Evolutionary conservation across 1,140 invertebrate species (phyloP).

Genomic region (Drosophila bipectinata): DNA sequence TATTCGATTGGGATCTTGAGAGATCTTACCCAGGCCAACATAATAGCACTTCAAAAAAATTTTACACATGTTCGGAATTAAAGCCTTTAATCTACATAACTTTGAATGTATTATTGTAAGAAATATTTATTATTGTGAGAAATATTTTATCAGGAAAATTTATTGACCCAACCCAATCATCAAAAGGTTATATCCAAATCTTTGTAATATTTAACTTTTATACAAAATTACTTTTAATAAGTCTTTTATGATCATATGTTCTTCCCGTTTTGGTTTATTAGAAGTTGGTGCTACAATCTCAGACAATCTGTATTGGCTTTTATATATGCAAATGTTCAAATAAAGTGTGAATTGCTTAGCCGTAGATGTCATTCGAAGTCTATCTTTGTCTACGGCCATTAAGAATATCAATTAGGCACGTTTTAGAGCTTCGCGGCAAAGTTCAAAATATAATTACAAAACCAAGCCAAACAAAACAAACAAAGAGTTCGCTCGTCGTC

Average conservation of each 20-base stretch:
- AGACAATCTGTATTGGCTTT: constrained; percentile 57
- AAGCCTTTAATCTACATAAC: too few species aligned
- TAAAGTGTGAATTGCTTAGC: constrained; percentile 71
- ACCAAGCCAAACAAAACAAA: constrained; percentile 40
- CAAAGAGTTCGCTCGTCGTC: constrained; percentile 26
- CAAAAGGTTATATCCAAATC: too few species aligned
- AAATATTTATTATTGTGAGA: too few species aligned
- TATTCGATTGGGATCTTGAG: constrained; percentile 55
- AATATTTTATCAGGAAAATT: too few species aligned
- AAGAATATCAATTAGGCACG: constrained; percentile 66
- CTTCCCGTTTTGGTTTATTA: constrained; percentile 39
- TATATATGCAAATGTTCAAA: constrained; percentile 68
- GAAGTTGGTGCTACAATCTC: constrained; percentile 56
- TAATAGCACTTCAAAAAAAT: constrained; percentile 14
- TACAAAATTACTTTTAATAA: too few species aligned
- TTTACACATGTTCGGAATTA: not conserved
- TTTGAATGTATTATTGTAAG: too few species aligned
- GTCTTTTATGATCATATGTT: too few species aligned
- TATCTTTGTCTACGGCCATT: constrained; percentile 49
- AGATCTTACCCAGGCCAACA: constrained; percentile 10
- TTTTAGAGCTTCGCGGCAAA: constrained; percentile 59
- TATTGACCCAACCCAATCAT: too few species aligned
- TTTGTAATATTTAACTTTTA: too few species aligned
- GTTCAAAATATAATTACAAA: constrained; percentile 60
- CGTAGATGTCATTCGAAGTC: constrained; percentile 16